phyloP scores from a whole-genome alignment of 2,113 vertebrate genomes.

The Sebastes schlegelii region DNA sequence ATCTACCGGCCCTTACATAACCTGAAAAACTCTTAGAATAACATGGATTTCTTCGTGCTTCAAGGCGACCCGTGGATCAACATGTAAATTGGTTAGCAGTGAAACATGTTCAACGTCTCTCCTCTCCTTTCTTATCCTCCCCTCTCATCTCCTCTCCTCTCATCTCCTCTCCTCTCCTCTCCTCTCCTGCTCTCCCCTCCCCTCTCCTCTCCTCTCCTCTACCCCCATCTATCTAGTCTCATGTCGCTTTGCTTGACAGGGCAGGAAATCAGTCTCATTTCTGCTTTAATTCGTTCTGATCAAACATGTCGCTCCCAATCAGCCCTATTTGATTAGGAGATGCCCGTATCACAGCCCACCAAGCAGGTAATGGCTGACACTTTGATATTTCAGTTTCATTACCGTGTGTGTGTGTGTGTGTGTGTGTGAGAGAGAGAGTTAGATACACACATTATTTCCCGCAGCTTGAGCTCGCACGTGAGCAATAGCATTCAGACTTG shows the following conservation, averaged over 20 bases:
- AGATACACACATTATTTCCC: slow-evolving; percentile 45
- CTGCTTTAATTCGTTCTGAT: slow-evolving; percentile 82
- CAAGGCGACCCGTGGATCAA: slow-evolving; percentile 50
- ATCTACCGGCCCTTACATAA: slow-evolving; percentile 7
- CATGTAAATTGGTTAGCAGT: slow-evolving; percentile 57
- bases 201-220: neutral
- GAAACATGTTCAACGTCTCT: slow-evolving; percentile 32
- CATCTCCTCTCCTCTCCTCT: neutral
- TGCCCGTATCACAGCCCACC: slow-evolving; percentile 70
- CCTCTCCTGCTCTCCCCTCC: neutral
- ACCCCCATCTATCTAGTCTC: slow-evolving; percentile 34
- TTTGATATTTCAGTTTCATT: slow-evolving; percentile 63
- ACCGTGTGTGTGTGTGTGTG: slow-evolving; percentile 13
- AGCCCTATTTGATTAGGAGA: slow-evolving; percentile 76
- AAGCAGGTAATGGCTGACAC: slow-evolving; percentile 74
- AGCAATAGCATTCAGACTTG: slow-evolving; percentile 26
- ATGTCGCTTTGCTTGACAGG: slow-evolving; percentile 73
- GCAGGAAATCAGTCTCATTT: slow-evolving; percentile 81
- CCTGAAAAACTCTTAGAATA: slow-evolving; percentile 30
- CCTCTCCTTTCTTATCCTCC: neutral
- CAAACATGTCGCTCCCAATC: slow-evolving; percentile 84
- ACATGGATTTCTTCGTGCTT: slow-evolving; percentile 43
- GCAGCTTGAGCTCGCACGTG: slow-evolving; percentile 32
- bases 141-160: slow-evolving; percentile 1
- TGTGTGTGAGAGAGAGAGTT: slow-evolving; percentile 14